Evolutionary conservation across 2,113 vertebrate species (phyloP).

Genomic region (Thomomys bottae): DNA sequence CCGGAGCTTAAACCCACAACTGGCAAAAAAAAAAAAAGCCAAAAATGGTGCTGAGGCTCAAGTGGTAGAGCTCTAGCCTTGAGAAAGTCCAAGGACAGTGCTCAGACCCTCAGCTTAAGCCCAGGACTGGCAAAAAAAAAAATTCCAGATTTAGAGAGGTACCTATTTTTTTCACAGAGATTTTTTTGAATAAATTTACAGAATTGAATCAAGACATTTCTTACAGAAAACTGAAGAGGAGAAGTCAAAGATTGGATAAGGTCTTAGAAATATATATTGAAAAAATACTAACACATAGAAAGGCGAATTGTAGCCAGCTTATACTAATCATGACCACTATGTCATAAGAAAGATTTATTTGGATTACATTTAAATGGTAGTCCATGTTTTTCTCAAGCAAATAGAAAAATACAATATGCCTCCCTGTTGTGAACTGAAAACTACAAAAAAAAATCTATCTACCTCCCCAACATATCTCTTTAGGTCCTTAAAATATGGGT

Average conservation of each 20-base stretch:
- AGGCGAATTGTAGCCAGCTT: conserved; percentile 45
- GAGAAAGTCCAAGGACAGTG: too few species aligned
- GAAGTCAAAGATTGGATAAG: neutral
- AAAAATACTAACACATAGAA: conserved; percentile 45
- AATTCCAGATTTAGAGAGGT: neutral
- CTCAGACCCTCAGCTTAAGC: too few species aligned
- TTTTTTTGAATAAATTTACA: neutral
- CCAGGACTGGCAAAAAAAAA: too few species aligned
- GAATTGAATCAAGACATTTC: neutral
- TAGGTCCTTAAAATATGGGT: neutral
- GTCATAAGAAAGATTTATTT: conserved; percentile 30
- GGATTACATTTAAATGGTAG: conserved; percentile 52
- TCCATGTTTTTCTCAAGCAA: conserved; percentile 66
- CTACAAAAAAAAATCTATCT: neutral
- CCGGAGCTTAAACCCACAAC: too few species aligned
- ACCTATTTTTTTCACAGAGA: neutral
- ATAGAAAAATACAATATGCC: conserved; percentile 59
- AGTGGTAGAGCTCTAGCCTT: too few species aligned
- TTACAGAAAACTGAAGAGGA: neutral
- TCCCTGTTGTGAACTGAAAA: conserved; percentile 61
- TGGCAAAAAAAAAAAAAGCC: too few species aligned
- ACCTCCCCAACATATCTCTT: neutral
- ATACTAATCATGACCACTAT: conserved; percentile 61
- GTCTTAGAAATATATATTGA: conserved; percentile 21
- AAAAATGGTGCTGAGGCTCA: too few species aligned